Conservation (phyloP, 1,140 invertebrate species). For the Eciton burchellii region DNA sequence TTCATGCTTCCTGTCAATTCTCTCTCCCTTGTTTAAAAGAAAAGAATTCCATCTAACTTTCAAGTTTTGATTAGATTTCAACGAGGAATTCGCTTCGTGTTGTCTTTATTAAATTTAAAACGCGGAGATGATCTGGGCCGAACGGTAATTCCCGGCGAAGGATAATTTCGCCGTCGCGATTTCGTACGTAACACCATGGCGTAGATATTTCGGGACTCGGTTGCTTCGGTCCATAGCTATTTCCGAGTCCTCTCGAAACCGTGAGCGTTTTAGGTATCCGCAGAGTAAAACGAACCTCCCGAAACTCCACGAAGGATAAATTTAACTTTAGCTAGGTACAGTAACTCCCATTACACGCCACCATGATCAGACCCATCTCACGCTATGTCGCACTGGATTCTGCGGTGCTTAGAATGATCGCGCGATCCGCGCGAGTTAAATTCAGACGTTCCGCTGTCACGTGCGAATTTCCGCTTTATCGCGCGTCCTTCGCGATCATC, state of each 20-base stretch:
- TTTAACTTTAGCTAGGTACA: constrained; percentile 71
- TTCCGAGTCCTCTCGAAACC: constrained; percentile 76
- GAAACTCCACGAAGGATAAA: constrained; percentile 76
- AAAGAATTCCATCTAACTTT: too few species aligned
- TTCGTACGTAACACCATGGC: constrained; percentile 61
- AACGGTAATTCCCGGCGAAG: constrained; percentile 5
- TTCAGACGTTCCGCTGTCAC: background rate
- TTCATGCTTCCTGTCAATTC: background rate
- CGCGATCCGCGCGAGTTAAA: constrained; percentile 2
- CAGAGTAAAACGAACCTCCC: constrained; percentile 70
- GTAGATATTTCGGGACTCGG: constrained; percentile 71
- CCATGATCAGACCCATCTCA: constrained; percentile 52
- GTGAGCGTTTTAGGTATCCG: constrained; percentile 73
- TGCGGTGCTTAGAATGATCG: background rate
- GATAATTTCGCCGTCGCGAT: constrained; percentile 7
- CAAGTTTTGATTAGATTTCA: constrained; percentile 4
- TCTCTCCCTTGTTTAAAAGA: too few species aligned
- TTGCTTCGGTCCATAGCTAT: constrained; percentile 73
- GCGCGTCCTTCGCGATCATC: background rate
- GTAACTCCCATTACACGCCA: constrained; percentile 62
- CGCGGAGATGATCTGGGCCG: too few species aligned
- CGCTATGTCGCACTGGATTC: constrained; percentile 33
- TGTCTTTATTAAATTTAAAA: too few species aligned
- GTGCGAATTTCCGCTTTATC: background rate
- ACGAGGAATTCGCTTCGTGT: background rate